phyloP scores from a whole-genome alignment of 1,140 invertebrate species.

The Drosophila tristis region DNA sequence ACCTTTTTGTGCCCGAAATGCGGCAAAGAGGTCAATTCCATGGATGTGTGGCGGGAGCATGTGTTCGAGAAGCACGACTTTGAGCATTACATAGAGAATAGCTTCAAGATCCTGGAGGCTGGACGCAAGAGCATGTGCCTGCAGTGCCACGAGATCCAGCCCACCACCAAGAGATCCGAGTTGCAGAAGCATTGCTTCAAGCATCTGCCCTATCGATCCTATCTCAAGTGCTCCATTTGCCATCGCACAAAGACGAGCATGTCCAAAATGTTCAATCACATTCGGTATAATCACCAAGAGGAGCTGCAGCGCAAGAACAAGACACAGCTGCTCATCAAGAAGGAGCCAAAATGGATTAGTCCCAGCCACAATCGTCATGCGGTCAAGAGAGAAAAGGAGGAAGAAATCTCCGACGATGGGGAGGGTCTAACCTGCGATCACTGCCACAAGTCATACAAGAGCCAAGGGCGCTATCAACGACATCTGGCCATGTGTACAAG shows the following conservation, averaged over 20 bases:
- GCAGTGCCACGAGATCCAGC: constrained; percentile 56
- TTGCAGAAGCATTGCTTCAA: constrained; percentile 76
- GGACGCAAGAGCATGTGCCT: constrained; percentile 56
- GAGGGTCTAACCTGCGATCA: constrained; percentile 28
- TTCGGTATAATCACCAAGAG: constrained; percentile 68
- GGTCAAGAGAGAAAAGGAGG: neutral
- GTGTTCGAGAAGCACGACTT: constrained; percentile 76
- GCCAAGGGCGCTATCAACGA: constrained; percentile 40
- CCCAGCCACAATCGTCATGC: constrained; percentile 6
- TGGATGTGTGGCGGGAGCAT: constrained; percentile 67
- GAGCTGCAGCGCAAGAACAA: constrained; percentile 66
- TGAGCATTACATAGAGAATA: constrained; percentile 69
- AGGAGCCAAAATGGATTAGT: constrained; percentile 50
- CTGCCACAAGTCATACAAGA: constrained; percentile 49
- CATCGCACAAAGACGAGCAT: constrained; percentile 74
- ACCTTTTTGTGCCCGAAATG: constrained; percentile 72
- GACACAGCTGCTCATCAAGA: constrained; percentile 58
- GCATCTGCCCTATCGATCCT: constrained; percentile 72
- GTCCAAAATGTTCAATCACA: constrained; percentile 72
- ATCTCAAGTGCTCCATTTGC: constrained; percentile 72
- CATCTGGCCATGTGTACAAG: constrained; percentile 35
- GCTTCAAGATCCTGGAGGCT: constrained; percentile 61
- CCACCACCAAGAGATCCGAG: constrained; percentile 51
- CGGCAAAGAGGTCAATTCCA: constrained; percentile 62
- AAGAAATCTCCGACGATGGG: neutral